These are phyloP conservation scores for Grantiella picta DNA, from an alignment of 2,113 vertebrate species.

Conservation along the genomic window DNA sequence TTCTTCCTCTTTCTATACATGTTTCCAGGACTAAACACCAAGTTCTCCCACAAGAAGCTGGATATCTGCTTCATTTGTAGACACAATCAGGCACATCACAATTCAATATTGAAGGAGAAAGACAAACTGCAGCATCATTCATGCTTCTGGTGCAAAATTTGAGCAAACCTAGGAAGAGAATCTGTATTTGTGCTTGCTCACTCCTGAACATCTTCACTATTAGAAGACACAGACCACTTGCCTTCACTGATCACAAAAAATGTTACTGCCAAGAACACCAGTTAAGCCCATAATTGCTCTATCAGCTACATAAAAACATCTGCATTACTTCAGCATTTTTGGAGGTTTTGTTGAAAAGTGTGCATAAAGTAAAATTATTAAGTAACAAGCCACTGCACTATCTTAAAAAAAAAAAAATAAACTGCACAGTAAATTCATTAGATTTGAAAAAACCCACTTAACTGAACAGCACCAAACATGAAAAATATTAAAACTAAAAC, in stretches of 20 bases:
- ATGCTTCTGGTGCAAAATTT: background rate
- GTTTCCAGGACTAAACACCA: background rate
- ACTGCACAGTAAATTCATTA: background rate
- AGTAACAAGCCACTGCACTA: background rate
- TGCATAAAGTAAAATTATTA: background rate
- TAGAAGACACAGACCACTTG: background rate
- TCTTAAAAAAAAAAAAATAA: background rate
- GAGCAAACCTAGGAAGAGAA: background rate
- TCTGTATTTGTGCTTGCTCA: background rate
- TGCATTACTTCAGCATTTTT: background rate
- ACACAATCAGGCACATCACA: background rate
- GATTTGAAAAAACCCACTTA: background rate
- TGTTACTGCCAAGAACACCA: background rate
- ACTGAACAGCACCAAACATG: background rate
- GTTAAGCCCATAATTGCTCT: background rate
- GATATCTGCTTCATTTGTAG: background rate
- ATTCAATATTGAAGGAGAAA: background rate
- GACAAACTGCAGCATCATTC: background rate
- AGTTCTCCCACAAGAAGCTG: background rate
- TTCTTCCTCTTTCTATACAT: background rate
- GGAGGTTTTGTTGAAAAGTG: background rate
- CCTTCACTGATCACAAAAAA: background rate
- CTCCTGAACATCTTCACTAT: background rate
- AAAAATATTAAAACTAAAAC: background rate
- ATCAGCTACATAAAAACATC: background rate